These are phyloP conservation scores for Psittacara wagleri DNA, from an alignment of 2,113 vertebrate species.

Conservation along the genomic window DNA sequence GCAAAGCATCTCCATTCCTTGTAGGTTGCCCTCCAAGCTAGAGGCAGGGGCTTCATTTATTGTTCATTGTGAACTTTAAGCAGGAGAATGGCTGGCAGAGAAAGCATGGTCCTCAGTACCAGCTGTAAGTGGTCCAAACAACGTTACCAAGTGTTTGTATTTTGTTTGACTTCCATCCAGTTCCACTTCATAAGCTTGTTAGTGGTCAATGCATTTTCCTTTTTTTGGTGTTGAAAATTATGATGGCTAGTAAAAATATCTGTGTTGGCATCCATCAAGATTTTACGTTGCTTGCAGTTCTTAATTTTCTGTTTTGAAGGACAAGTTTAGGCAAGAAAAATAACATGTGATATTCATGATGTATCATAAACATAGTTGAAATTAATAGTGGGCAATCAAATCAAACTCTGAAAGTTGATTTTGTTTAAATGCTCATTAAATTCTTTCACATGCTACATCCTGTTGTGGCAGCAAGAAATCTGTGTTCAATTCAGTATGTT, in stretches of 20 bases:
- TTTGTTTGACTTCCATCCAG: not conserved
- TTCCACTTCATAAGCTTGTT: not conserved
- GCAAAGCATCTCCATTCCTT: not conserved
- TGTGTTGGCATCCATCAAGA: not conserved
- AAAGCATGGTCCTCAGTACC: not conserved
- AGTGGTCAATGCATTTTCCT: not conserved
- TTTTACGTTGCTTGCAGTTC: not conserved
- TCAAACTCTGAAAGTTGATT: not conserved
- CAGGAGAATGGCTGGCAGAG: not conserved
- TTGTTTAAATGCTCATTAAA: not conserved
- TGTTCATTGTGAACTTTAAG: not conserved
- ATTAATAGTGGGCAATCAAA: not conserved
- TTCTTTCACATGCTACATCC: not conserved
- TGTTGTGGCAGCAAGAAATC: not conserved
- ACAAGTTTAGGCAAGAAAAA: not conserved
- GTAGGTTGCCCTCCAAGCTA: not conserved
- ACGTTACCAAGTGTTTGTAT: not conserved
- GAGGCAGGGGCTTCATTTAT: not conserved
- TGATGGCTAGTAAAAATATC: not conserved
- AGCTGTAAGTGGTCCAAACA: not conserved
- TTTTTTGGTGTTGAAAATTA: not conserved
- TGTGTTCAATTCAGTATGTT: not conserved
- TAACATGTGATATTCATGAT: not conserved
- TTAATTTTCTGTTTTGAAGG: not conserved
- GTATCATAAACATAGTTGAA: not conserved